Evolutionary conservation across 1,140 invertebrate genomes (phyloP).

Genomic region (Platyura marginata): DNA sequence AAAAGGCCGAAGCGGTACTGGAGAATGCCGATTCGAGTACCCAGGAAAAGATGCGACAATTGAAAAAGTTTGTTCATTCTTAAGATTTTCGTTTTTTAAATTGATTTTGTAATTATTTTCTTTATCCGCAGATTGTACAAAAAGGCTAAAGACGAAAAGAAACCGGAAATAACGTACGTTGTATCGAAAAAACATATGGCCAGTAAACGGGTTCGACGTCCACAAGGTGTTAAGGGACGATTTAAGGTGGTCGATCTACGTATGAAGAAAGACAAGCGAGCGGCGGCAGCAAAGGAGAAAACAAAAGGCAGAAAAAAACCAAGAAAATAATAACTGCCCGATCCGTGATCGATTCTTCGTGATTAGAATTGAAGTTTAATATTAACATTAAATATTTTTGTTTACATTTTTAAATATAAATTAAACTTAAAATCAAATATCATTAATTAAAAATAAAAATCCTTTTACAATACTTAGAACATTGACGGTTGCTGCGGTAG

Average conservation of each 20-base stretch:
- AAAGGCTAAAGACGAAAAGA: constrained; percentile 65
- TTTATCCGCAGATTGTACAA: constrained; percentile 61
- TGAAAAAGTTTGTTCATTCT: constrained; percentile 63
- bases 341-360: no score
- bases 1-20: constrained; percentile 81
- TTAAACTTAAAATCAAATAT: no score
- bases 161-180: constrained; percentile 84
- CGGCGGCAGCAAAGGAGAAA: constrained; percentile 38
- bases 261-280: constrained; percentile 85
- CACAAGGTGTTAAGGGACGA: constrained; percentile 73
- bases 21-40: constrained; percentile 80
- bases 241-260: constrained; percentile 90
- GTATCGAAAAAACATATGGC: constrained; percentile 79
- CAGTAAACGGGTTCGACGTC: constrained; percentile 56
- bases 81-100: no score
- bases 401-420: no score
- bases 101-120: constrained; percentile 4
- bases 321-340: not conserved
- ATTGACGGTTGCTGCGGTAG: not conserved
- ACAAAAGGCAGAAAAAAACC: not conserved
- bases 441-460: no score
- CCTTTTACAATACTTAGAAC: no score
- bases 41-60: constrained; percentile 78
- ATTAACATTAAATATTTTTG: no score
- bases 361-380: no score